These are phyloP conservation scores for Corythucha ciliata DNA, from an alignment of 2,888 invertebrate species.

Conservation along the genomic window DNA sequence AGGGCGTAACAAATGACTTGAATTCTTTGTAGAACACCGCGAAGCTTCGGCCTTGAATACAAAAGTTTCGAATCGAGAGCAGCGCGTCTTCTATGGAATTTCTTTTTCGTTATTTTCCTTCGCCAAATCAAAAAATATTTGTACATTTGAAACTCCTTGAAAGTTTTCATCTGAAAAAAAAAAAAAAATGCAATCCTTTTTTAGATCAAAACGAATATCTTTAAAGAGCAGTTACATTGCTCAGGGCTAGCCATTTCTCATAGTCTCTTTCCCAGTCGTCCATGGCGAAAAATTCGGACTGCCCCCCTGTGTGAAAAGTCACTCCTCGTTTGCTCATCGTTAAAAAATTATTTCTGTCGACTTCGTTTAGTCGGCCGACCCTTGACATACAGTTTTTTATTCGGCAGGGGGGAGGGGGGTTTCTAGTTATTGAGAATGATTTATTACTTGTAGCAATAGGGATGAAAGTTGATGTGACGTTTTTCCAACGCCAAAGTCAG, in stretches of 20 bases:
- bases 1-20: constrained; percentile 58
- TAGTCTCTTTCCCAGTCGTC: constrained; percentile 75
- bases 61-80: constrained; percentile 60
- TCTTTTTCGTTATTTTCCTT: constrained; percentile 60
- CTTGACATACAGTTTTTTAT: no score
- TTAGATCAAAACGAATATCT: constrained; percentile 17
- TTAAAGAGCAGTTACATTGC: constrained; percentile 47
- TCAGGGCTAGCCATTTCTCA: constrained; percentile 65
- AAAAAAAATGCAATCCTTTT: not conserved
- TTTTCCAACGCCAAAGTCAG: not conserved
- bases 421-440: not conserved
- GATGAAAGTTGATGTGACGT: constrained; percentile 2
- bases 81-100: constrained; percentile 51
- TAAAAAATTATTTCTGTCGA: constrained; percentile 61
- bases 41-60: constrained; percentile 59
- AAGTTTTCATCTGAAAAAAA: constrained; percentile 51
- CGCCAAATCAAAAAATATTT: constrained; percentile 75
- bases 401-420: constrained; percentile 37
- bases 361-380: constrained; percentile 60
- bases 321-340: constrained; percentile 77
- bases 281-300: constrained; percentile 68
- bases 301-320: constrained; percentile 60
- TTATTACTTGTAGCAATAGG: constrained; percentile 6
- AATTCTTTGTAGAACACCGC: constrained; percentile 60
- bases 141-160: constrained; percentile 60